Conservation (phyloP, 2,888 invertebrate genomes). For the Tetheella fluctuosa region DNA sequence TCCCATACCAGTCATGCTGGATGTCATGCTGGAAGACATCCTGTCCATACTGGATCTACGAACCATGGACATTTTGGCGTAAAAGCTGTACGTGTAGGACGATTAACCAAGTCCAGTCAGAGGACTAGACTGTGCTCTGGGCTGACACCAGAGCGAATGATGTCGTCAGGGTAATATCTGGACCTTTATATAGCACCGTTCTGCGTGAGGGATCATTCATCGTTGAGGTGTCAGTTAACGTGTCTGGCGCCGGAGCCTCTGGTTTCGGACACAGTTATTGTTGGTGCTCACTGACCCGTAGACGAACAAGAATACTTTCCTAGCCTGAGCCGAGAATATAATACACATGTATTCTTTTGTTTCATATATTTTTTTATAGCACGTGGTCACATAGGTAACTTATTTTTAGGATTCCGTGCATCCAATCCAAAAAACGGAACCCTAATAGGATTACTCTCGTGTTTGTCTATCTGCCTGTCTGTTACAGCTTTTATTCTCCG, state of each 20-base stretch:
- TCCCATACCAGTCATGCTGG: constrained; percentile 82
- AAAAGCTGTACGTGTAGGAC: constrained; percentile 37
- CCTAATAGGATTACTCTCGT: too few species aligned
- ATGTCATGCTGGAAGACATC: constrained; percentile 81
- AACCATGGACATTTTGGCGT: constrained; percentile 68
- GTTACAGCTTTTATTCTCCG: too few species aligned
- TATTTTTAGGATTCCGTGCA: too few species aligned
- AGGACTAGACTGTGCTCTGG: constrained; percentile 71
- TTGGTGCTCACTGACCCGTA: constrained; percentile 67
- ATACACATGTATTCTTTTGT: constrained; percentile 2
- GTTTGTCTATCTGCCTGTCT: too few species aligned
- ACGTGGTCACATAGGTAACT: not conserved
- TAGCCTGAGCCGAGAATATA: constrained; percentile 15
- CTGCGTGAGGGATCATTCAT: constrained; percentile 63
- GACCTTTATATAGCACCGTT: constrained; percentile 62
- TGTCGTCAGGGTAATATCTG: constrained; percentile 40
- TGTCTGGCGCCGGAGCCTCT: constrained; percentile 59
- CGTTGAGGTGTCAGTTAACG: constrained; percentile 69
- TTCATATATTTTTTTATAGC: not conserved
- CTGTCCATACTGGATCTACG: constrained; percentile 79
- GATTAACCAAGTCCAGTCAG: constrained; percentile 44
- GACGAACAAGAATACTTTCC: constrained; percentile 48
- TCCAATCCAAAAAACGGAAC: too few species aligned
- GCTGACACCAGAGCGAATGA: constrained; percentile 77
- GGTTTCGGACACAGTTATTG: constrained; percentile 63